Evolutionary conservation across 2,888 invertebrate genomes (phyloP), one percentile per base, ranked within the genome.

Genomic region (Brenthis hecate): DNA sequence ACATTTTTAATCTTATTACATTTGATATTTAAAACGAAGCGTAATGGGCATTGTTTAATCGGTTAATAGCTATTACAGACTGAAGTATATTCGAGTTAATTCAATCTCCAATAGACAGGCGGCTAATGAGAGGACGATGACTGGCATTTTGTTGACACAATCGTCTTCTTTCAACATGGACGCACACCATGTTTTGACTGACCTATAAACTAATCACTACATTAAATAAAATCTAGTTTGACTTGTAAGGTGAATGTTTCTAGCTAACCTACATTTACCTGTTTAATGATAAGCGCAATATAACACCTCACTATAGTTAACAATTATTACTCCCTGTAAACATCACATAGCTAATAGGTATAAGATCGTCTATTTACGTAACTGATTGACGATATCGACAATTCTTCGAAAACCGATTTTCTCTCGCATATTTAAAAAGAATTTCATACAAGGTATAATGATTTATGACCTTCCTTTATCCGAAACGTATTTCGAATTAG

Each of bases 401-500:
- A 80, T 91, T 91, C 90, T 79, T 77, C 82, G 90, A 89, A 91
- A 82, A 85, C 77, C 77, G 82, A 85, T 85, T 86, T 88, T 86
- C 86, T 82, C 81, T 85, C 84, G 84, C 83, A 82, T 82, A 87
- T 88, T 86, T 85, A 84, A 88, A 74, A 89, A 83, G 81, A 81
- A 86, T 86, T 85, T 85, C 82, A 83, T 87, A 84, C 87, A 80
- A 76, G 80, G 81, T 80, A 85, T 81, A 87, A 90, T 92, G 92
- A 92, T 92, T 92, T 91, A 92, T 89, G 91, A 86, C 85, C 80
- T 80, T 86, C 92, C 82, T 91, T 92, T 91, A 91, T 91, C 85
- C 89, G 85, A 85, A 91, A 91, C 91, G 88, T 91, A 91, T 92
- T 92, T 90, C 90, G 86, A 91, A 92, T 92, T 92, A 92, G 92